phyloP scores from a whole-genome alignment of 2,113 vertebrate genomes.

The Upupa epops region DNA sequence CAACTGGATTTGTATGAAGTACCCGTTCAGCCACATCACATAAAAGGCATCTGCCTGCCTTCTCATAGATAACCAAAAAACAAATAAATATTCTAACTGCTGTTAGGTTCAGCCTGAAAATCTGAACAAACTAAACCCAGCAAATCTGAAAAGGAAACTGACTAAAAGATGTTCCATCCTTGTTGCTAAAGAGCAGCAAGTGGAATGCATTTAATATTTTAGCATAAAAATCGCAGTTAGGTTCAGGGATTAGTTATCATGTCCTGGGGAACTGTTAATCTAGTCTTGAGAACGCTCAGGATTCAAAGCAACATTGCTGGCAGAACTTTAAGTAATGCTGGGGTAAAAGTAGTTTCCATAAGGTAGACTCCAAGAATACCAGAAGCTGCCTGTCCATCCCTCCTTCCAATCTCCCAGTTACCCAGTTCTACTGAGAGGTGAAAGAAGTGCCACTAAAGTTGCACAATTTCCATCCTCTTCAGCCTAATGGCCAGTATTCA shows the following conservation, averaged over 20 bases:
- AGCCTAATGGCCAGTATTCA: too few species aligned
- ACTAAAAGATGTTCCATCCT: not conserved
- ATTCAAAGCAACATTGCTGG: not conserved
- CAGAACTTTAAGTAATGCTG: not conserved
- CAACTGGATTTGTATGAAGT: not conserved
- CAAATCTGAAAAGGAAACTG: not conserved
- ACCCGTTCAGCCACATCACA: not conserved
- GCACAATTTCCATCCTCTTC: not conserved
- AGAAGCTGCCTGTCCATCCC: not conserved
- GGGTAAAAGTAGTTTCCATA: not conserved
- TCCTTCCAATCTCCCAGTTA: not conserved
- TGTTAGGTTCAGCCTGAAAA: not conserved
- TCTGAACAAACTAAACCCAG: not conserved
- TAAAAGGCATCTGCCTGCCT: not conserved
- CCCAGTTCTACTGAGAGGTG: not conserved
- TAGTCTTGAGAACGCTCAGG: not conserved
- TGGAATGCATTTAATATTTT: not conserved
- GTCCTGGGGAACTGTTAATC: not conserved
- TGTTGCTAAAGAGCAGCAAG: not conserved
- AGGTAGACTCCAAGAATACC: not conserved
- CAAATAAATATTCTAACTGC: fast-evolving
- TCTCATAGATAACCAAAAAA: not conserved
- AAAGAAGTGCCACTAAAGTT: not conserved
- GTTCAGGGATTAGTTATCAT: not conserved
- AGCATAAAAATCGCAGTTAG: not conserved